Percentiles rank a stretch among this genome's conserved stretches.
Evolutionary conservation across 2,113 vertebrate genomes (phyloP).

Genomic region (Neomonachus schauinslandi): DNA sequence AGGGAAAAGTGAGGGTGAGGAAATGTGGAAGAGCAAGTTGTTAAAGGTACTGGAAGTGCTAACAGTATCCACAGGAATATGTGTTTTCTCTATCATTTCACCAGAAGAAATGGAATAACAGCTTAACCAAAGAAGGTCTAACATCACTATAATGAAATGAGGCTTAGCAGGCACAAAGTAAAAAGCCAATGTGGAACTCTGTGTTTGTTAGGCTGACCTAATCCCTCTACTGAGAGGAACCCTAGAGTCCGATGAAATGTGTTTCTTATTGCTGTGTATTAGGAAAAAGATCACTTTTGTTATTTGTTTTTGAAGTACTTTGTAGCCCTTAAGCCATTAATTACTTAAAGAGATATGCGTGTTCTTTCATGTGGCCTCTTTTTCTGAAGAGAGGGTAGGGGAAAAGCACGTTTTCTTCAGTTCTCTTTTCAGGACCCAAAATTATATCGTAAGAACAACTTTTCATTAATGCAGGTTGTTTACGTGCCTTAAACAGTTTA

Average conservation of each 20-base stretch:
- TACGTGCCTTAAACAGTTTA: slow-evolving; percentile 10
- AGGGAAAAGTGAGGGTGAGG: not conserved
- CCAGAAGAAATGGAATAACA: not conserved
- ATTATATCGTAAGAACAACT: slow-evolving; percentile 30
- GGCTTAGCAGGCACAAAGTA: not conserved
- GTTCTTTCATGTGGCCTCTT: not conserved
- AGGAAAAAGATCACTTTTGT: not conserved
- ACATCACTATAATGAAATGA: not conserved
- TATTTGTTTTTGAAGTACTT: slow-evolving; percentile 11
- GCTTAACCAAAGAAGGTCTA: not conserved
- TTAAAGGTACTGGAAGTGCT: not conserved
- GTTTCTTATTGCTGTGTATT: not conserved
- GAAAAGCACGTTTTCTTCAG: not conserved
- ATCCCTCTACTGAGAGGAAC: not conserved
- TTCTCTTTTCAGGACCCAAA: not conserved
- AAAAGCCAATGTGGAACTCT: not conserved
- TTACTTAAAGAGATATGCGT: not conserved
- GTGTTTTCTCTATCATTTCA: not conserved
- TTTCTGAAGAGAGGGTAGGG: not conserved
- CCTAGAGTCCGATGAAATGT: not conserved
- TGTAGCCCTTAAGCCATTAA: not conserved
- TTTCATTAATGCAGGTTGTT: not conserved
- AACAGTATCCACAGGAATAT: not conserved
- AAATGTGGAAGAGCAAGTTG: not conserved
- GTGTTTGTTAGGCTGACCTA: not conserved